These are phyloP conservation scores for Bradypodion ventrale DNA, from an alignment of 2,797 vertebrate species.

Conservation along the genomic window DNA sequence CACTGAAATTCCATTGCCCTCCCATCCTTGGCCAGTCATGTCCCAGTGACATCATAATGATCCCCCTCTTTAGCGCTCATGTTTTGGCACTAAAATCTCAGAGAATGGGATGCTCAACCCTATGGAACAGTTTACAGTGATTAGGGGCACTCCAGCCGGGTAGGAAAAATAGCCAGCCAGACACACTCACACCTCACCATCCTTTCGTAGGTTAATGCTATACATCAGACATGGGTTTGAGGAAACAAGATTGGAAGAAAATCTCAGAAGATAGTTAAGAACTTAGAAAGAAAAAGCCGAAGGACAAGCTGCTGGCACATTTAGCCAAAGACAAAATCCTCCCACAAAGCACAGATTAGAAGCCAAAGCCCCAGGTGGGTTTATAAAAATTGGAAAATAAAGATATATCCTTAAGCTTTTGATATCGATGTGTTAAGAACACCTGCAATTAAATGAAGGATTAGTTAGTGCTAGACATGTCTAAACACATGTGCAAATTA, in stretches of 20 bases:
- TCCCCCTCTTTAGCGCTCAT: no score
- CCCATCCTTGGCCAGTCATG: no score
- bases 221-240: neutral
- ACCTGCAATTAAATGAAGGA: conserved; percentile 8
- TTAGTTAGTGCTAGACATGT: neutral
- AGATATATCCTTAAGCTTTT: conserved; percentile 28
- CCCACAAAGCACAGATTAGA: conserved; percentile 17
- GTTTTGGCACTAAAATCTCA: no score
- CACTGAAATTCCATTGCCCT: no score
- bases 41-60: no score
- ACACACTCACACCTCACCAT: neutral
- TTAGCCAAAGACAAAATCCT: neutral
- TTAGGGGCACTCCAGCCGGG: no score
- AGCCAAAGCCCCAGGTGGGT: conserved; percentile 1
- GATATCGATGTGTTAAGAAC: neutral
- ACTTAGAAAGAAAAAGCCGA: neutral
- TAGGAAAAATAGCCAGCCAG: no score
- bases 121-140: no score
- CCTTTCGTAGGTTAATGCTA: neutral
- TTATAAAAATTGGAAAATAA: conserved; percentile 2
- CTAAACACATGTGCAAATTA: neutral
- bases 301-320: neutral
- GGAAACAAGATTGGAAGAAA: neutral
- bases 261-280: neutral
- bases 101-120: no score